Evolutionary conservation across 2,888 invertebrate genomes (phyloP).

Genomic region (Aphidius colemani): DNA sequence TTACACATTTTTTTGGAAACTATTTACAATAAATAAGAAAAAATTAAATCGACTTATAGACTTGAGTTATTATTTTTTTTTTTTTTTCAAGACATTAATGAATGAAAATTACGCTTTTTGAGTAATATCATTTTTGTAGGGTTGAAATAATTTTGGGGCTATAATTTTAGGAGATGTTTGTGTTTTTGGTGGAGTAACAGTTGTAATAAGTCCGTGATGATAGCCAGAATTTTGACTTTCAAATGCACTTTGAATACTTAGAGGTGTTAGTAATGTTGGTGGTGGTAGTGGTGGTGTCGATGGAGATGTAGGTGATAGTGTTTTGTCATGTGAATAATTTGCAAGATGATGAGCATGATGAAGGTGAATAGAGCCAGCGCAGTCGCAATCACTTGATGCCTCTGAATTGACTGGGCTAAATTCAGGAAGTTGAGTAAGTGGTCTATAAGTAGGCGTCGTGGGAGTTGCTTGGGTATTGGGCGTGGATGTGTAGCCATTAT

Average conservation of each 20-base stretch:
- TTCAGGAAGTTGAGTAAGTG: slow-evolving; percentile 57
- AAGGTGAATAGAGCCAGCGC: slow-evolving; percentile 27
- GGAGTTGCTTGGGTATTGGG: slow-evolving; percentile 45
- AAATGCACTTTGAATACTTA: slow-evolving; percentile 37
- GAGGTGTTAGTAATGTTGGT: slow-evolving; percentile 35
- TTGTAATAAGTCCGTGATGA: slow-evolving; percentile 50
- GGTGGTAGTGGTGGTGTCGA: slow-evolving; percentile 39
- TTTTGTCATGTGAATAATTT: slow-evolving; percentile 28
- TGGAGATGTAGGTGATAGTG: slow-evolving; percentile 39
- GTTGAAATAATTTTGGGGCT: slow-evolving; percentile 75
- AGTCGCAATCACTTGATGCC: slow-evolving; percentile 52
- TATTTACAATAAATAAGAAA: too few relatives aligned
- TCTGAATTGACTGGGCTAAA: slow-evolving; percentile 50
- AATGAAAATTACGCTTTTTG: too few relatives aligned
- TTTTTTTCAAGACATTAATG: too few relatives aligned
- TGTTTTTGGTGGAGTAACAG: slow-evolving; percentile 34
- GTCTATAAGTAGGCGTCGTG: slow-evolving; percentile 54
- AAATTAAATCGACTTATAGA: too few relatives aligned
- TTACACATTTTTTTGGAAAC: too few relatives aligned
- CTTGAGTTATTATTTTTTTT: too few relatives aligned
- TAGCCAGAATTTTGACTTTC: slow-evolving; percentile 39
- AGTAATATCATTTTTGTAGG: slow-evolving; percentile 68
- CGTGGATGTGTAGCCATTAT: slow-evolving; percentile 42
- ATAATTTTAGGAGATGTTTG: slow-evolving; percentile 43
- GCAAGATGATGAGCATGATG: slow-evolving; percentile 28